Evolutionary conservation across 2,797 vertebrate species (phyloP).

Genomic region (Lutjanus campechanus): DNA sequence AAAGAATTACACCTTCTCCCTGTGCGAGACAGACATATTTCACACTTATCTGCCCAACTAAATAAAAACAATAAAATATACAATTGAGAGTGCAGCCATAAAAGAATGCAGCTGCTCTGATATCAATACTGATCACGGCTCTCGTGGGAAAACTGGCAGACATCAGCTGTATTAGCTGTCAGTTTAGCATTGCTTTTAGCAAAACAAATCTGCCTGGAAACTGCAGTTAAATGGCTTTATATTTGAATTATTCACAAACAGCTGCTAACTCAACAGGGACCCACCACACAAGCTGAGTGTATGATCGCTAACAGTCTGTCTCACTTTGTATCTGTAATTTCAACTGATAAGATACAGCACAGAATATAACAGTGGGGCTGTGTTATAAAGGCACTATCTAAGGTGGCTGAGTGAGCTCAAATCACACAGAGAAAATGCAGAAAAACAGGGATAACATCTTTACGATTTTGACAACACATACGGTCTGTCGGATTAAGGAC

Average conservation of each 20-base stretch:
- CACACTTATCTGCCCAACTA: conserved; percentile 31
- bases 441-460: not conserved
- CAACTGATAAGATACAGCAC: conserved; percentile 16
- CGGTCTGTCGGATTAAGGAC: not conserved
- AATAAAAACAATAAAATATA: conserved; percentile 46
- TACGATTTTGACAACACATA: not conserved
- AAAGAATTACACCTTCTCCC: conserved; percentile 23
- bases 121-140: conserved; percentile 36
- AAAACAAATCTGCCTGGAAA: conserved; percentile 57
- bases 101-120: conserved; percentile 19
- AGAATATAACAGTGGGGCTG: not conserved
- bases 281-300: conserved; percentile 31
- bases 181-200: conserved; percentile 30
- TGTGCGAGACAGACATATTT: not conserved
- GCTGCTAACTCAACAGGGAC: conserved; percentile 53
- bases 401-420: not conserved
- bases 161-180: conserved; percentile 50
- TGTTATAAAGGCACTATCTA: not conserved
- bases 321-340: conserved; percentile 42
- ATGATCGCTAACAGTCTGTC: conserved; percentile 49
- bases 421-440: not conserved
- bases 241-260: conserved; percentile 70
- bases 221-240: conserved; percentile 55
- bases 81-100: conserved; percentile 2
- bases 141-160: conserved; percentile 28